phyloP scores from a whole-genome alignment of 1,140 invertebrate genomes.

The Drosophila orena region DNA sequence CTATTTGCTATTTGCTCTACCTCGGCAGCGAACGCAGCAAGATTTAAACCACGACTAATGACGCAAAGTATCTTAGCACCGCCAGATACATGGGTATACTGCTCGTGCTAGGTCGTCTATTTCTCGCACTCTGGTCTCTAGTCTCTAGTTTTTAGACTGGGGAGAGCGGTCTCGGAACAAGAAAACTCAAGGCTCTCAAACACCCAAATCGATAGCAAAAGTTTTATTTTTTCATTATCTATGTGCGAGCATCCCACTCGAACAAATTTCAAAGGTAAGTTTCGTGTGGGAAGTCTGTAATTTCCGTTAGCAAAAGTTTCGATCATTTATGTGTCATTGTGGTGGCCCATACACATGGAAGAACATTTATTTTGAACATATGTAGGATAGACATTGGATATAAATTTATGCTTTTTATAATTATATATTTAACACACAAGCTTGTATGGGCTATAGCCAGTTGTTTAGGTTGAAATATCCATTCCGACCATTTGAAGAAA shows the following conservation, averaged over 20 bases:
- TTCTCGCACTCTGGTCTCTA: background rate
- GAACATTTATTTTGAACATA: background rate
- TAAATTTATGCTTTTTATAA: no score
- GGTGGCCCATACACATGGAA: background rate
- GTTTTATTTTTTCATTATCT: slow-evolving; percentile 44
- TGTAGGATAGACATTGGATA: no score
- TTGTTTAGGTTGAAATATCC: no score
- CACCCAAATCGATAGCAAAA: slow-evolving; percentile 48
- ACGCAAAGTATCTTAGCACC: slow-evolving; percentile 26
- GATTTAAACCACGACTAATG: slow-evolving; percentile 33
- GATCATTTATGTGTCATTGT: slow-evolving; percentile 7
- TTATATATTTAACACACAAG: no score
- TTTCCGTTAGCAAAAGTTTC: slow-evolving; percentile 14
- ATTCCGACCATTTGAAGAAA: no score
- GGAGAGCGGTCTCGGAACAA: slow-evolving; percentile 6
- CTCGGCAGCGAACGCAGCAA: slow-evolving; percentile 19
- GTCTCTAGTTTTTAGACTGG: background rate
- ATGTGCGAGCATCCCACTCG: slow-evolving; percentile 41
- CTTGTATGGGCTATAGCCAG: no score
- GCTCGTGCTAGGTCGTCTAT: slow-evolving; percentile 44
- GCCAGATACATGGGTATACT: slow-evolving; percentile 26
- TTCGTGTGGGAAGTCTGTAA: slow-evolving; percentile 32
- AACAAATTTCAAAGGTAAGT: slow-evolving; percentile 23
- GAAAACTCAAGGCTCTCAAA: slow-evolving; percentile 38
- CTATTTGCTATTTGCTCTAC: slow-evolving; percentile 10